Base-by-base conservation (phyloP, 2,113 vertebrate genomes). In the Progne subis region DNA sequence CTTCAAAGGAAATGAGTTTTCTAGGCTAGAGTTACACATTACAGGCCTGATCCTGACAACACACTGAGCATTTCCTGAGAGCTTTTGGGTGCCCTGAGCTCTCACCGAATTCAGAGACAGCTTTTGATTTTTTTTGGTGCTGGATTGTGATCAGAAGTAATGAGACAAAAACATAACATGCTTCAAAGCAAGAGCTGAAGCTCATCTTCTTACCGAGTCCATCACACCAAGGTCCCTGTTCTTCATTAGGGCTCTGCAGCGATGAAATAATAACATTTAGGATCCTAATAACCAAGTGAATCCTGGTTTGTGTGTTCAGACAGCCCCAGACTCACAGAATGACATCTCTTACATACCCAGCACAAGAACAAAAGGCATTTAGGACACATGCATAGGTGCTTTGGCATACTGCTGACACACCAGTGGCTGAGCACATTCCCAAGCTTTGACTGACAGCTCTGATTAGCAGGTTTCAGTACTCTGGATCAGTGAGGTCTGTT, bases 1-100 rank as follows among this genome's bases (percentile, higher is more conserved):
- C 88, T 93, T 95, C 93, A 94, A 95, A 97, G 88, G 65, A 95
- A 95, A 97, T 94, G 75, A 95, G 75, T 92, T 92, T 96, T 96
- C 79, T 90, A 88, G 78, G 86, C 80, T 96, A 86, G 85, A 86
- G 91, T 70, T 89, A 92, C 86, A 85, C 63, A 68, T 94, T 91
- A 67, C 1, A 88, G 86, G 75, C 95, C 94, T 91, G 84, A 96
- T 97, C 83, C 96, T 94, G 91, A 96, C 95, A 94, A 94, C 75
- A 49, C 53, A 55, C 43, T 9, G 60, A 93, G 81, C 74, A 53
- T 78, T 87, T 89, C 86, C 93, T 75, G 77, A 75, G 89, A 96
- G 94, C 65, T 84, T 78, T 65, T 7, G 12, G 10, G 53, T 72
- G 81, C 87, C 82, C 88, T 55, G 65, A 75, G 80, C 91, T 90